Percentiles rank a stretch among this genome's conserved stretches.
Evolutionary conservation across 1,140 invertebrate genomes (phyloP).

Genomic region (Lepidurus couesii): DNA sequence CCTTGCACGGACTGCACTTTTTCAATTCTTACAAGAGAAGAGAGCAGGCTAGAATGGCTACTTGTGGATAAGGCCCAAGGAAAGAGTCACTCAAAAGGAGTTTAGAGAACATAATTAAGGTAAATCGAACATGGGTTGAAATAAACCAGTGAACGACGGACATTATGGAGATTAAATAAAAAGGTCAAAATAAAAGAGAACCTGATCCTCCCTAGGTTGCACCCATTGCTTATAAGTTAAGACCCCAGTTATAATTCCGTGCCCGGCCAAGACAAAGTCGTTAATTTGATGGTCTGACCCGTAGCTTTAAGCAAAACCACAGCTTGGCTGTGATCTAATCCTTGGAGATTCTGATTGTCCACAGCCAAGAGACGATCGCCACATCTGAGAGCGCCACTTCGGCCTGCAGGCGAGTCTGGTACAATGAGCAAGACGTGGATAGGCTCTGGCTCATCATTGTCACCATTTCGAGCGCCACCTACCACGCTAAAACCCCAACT

Average conservation of each 20-base stretch:
- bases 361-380: conserved; percentile 51
- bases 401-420: conserved; percentile 48
- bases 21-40: too few relatives aligned
- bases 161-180: neutral
- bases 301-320: conserved; percentile 49
- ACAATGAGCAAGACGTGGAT: conserved; percentile 52
- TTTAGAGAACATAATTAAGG: neutral
- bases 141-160: neutral
- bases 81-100: neutral
- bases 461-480: conserved; percentile 42
- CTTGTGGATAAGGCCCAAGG: too few relatives aligned
- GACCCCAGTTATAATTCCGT: conserved; percentile 41
- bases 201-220: neutral
- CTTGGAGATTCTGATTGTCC: conserved; percentile 48
- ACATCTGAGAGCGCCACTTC: conserved; percentile 49
- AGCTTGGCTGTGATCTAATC: conserved; percentile 47
- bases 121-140: neutral
- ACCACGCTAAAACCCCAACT: conserved; percentile 52
- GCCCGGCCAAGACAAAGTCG: conserved; percentile 47
- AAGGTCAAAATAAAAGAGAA: neutral
- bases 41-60: too few relatives aligned
- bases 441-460: conserved; percentile 42
- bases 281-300: conserved; percentile 47
- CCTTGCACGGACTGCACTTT: too few relatives aligned
- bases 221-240: neutral